Evolutionary conservation across 2,797 vertebrate species (phyloP).

Genomic region (Acridotheres tristis): DNA sequence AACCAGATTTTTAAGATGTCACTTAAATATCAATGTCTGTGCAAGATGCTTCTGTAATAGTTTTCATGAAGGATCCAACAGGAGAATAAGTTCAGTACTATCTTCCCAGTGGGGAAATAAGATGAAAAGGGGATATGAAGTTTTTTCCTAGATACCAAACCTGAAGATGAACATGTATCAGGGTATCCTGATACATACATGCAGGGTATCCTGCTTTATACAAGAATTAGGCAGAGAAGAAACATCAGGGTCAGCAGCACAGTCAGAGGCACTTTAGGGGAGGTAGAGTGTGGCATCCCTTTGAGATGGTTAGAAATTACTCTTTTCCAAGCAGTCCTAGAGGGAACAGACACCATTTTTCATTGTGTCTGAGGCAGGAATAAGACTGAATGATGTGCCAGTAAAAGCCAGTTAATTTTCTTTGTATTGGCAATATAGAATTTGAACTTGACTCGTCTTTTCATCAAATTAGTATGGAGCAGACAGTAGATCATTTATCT

Average conservation of each 20-base stretch:
- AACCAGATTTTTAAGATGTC: background rate
- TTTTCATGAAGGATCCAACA: background rate
- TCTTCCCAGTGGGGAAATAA: background rate
- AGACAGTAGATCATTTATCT: slow-evolving; percentile 26
- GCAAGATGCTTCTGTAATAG: background rate
- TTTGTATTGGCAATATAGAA: background rate
- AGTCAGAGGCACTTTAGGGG: background rate
- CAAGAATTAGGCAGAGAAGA: background rate
- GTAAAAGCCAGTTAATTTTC: background rate
- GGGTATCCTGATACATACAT: background rate
- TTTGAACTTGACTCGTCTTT: background rate
- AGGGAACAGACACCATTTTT: background rate
- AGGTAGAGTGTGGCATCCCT: background rate
- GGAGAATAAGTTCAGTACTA: background rate
- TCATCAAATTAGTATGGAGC: background rate
- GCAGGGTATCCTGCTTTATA: background rate
- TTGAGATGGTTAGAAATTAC: background rate
- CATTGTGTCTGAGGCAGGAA: background rate
- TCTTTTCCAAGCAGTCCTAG: background rate
- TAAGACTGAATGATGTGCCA: background rate
- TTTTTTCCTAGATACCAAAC: background rate
- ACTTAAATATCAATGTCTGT: background rate
- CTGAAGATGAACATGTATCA: background rate
- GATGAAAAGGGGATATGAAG: background rate
- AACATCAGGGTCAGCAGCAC: background rate